Evolutionary conservation across 1,140 invertebrate genomes (phyloP), one percentile per base, ranked within the genome.

Genomic region (Goniozus legneri): DNA sequence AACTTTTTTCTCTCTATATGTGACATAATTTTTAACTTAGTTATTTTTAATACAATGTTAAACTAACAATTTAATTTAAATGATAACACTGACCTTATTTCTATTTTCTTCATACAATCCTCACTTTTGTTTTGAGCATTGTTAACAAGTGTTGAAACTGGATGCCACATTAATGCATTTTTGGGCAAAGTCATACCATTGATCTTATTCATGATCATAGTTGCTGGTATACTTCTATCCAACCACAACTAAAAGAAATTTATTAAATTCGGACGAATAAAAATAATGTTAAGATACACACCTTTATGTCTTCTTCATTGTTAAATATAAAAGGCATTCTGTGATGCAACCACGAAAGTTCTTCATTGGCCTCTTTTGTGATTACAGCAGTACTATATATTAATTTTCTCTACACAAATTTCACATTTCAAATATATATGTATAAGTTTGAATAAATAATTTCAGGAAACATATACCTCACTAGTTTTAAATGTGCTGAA

Each of bases 301-400:
- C 85, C 52, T 82, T 67, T 52, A 88, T 78, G 71, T 87, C 80
- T 65, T 87, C 74, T 20, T 86, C 80, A 35, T 76, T 82, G 20
- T 83, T 79, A 15, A 92, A 70, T 60, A 91, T 82, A 21, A 87
- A 83, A 41, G 90, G 90, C 80, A 87, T 86, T 63, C 90, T 79
- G 60, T 91, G 81, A 77, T 93, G 89, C 35, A 91, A 71, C 82
- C 83, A 87, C 21, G 79, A 78, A 35, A 91, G 69, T 10, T 82
- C 79, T 16, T 79, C 62, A 44, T 86, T 86, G 2, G 89, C 83
- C 36, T 86, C 84, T 73, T 84, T 87, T 21, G 90, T 93, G 30
- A 92, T 84, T 4, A 92, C 73, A 27, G 85, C 81, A 66, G 88
- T 92, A 53, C 85, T 87, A 56, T 86, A 88, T 33, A 88, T 77